Evolutionary conservation across 2,113 vertebrate species (phyloP), one percentile per base, ranked within the genome.

Genomic region (Anguilla japonica): DNA sequence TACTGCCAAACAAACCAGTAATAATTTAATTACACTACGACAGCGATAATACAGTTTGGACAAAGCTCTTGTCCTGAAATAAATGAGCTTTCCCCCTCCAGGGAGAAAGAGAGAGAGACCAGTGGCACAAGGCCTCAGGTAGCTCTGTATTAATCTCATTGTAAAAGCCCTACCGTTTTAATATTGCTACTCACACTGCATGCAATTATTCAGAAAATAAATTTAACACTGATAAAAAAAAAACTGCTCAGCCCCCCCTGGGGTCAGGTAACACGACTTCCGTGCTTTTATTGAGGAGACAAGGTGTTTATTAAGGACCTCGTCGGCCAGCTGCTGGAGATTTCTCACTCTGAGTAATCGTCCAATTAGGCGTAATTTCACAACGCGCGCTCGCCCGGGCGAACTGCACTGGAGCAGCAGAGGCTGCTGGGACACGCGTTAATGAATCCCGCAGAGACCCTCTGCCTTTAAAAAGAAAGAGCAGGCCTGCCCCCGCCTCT

Each of bases 281-380:
- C 95, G 96, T 97, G 97, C 97, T 98, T 98, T 98, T 97, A 97
- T 97, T 97, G 95, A 98, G 96, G 96, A 98, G 97, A 98, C 97
- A 98, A 98, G 97, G 97, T 98, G 97, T 97, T 98, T 99, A 99
- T 99, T 98, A 98, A 97, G 96, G 96, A 96, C 96, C 96, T 95
- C 95, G 97, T 97, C 97, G 96, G 94, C 97, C 97, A 98, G 97
- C 95, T 95, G 95, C 94, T 95, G 95, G 95, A 96, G 95, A 96
- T 98, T 99, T 98, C 97, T 97, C 97, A 97, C 97, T 98, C 98
- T 99, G 98, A 99, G 98, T 99, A 99, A 99, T 99, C 98, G 98
- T 99, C 98, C 98, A 99, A 99, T 99, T 99, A 98, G 98, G 96
- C 97, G 97, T 98, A 98, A 99, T 99, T 99, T 98, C 96, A 96